phyloP scores from a whole-genome alignment of 2,113 vertebrate genomes.

The Sinocyclocheilus anophthalmus region DNA sequence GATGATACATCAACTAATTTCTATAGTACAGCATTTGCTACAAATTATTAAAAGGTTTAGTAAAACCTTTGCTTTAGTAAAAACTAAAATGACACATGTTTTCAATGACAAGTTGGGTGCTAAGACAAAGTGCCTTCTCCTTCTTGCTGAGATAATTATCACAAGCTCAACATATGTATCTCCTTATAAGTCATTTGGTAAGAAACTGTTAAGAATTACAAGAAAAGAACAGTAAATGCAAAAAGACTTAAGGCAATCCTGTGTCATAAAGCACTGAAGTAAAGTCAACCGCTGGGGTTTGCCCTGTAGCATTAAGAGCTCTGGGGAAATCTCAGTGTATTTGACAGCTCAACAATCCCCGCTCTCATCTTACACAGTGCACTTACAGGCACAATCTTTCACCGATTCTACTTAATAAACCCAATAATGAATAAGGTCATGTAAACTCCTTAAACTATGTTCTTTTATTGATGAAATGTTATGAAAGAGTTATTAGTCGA shows the following conservation, averaged over 20 bases:
- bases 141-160: neutral
- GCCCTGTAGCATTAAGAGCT: conserved; percentile 33
- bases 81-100: neutral
- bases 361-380: neutral
- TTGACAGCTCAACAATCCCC: conserved; percentile 35
- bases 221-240: conserved; percentile 20
- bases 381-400: neutral
- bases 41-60: neutral
- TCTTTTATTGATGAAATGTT: neutral
- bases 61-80: neutral
- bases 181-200: neutral
- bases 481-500: neutral
- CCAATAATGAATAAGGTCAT: neutral
- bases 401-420: neutral
- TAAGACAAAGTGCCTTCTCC: neutral
- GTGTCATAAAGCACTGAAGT: conserved; percentile 1
- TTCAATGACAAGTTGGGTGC: neutral
- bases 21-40: neutral
- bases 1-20: neutral
- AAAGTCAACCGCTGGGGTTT: conserved; percentile 22
- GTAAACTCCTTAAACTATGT: neutral
- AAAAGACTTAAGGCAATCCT: conserved; percentile 24
- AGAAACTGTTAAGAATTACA: conserved; percentile 5
- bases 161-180: neutral
- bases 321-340: conserved; percentile 23